Conservation (phyloP, 2,888 invertebrate genomes). For the Lobophora halterata region DNA sequence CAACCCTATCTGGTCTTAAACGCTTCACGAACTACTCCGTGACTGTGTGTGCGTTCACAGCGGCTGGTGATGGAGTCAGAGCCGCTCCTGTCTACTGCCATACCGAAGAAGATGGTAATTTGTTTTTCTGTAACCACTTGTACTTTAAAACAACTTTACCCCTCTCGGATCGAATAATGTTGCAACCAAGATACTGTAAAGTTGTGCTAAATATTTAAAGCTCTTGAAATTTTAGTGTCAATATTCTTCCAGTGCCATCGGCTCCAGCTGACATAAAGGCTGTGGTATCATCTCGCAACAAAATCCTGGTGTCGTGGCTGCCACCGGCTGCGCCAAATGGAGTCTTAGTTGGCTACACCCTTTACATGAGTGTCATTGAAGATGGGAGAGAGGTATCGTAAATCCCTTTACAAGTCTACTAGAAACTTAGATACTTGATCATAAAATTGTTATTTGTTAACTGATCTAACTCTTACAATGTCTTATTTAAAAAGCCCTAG, state of each 20-base stretch:
- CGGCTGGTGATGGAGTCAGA: conserved; percentile 93
- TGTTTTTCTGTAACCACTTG: background rate
- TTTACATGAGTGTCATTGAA: conserved; percentile 90
- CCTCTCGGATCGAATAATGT: too few species aligned
- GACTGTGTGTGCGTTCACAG: conserved; percentile 92
- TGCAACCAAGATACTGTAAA: too few species aligned
- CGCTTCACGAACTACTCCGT: conserved; percentile 96
- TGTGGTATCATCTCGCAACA: conserved; percentile 90
- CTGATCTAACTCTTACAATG: too few species aligned
- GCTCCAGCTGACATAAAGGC: conserved; percentile 95
- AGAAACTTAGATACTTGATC: too few species aligned
- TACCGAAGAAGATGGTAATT: conserved; percentile 92
- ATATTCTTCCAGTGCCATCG: conserved; percentile 85
- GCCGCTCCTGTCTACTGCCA: conserved; percentile 92
- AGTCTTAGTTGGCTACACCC: conserved; percentile 89
- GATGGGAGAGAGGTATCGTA: conserved; percentile 85
- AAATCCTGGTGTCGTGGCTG: conserved; percentile 94
- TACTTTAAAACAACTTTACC: too few species aligned
- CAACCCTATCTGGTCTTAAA: conserved; percentile 87
- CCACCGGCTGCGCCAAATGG: conserved; percentile 93
- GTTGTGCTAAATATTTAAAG: too few species aligned
- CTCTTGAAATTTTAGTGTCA: too few species aligned
- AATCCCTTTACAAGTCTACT: too few species aligned
- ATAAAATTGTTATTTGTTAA: too few species aligned
- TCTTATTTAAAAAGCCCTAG: too few species aligned